Evolutionary conservation across 2,797 vertebrate genomes (phyloP), one percentile per base, ranked within the genome.

Genomic region (Meda fulgida): DNA sequence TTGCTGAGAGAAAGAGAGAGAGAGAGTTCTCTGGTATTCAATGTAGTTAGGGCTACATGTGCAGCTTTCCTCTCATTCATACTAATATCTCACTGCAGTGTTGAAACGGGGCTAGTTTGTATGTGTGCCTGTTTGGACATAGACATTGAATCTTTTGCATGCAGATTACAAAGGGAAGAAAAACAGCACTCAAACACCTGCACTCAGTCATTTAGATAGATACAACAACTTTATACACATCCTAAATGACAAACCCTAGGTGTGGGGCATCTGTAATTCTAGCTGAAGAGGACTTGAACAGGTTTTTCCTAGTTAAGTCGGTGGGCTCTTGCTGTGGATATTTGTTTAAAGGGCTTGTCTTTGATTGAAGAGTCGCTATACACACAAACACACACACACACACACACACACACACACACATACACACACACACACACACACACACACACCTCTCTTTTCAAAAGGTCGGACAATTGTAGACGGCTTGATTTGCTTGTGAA

Each of bases 401-500:
- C 21, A 36, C 19, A 79, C 55, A 63, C 43, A 31, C 79, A 69
- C n/a, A 67, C 69, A 75, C 55, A 78, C 67, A 75, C 67, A 16
- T 46, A 85, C 66, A 46, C 55, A 65, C 55, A 71, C 43, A 31
- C 80, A 60, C 26, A 69, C 69, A 75, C 58, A 72, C 58, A 75
- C 67, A 16, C 69, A 85, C 66, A 55, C 43, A 71, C 7, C 29
- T 14, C 18, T 26, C 23, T 78, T 29, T 84, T 76, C 60, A 69
- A 85, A 66, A 85, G 84, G 77, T 80, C 31, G 23, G 69, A 66
- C 73, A 71, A 82, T 70, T 58, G 72, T 53, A 77, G 71, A 87
- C 26, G 34, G 66, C 70, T 78, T 60, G 76, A 91, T 91, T 92
- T 91, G 91, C 89, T 85, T 90, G 83, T 88, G 89, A 87, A 86